phyloP scores from a whole-genome alignment of 2,888 invertebrate species.

The Agrilus cyanescens region DNA sequence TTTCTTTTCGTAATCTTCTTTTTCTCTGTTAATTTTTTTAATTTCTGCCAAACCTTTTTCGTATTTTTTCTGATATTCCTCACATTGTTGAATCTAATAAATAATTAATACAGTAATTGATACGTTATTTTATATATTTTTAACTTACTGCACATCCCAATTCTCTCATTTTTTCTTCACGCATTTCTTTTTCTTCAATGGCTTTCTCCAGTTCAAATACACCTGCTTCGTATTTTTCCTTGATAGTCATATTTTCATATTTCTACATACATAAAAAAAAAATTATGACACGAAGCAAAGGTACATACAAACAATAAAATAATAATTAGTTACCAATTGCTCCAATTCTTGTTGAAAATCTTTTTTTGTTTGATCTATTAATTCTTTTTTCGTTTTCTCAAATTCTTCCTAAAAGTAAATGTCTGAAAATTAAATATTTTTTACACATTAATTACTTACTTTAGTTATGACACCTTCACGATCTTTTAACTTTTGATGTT shows the following conservation, averaged over 20 bases:
- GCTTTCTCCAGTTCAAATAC: background rate
- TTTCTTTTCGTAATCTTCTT: constrained; percentile 7
- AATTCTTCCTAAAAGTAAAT: no score
- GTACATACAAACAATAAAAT: no score
- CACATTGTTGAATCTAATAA: constrained; percentile 5
- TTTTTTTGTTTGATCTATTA: background rate
- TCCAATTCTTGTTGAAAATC: no score
- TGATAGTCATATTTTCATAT: no score
- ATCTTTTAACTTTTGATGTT: constrained; percentile 5
- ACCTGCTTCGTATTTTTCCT: no score
- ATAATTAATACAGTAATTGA: background rate
- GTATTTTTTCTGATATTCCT: constrained; percentile 9
- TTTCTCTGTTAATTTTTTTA: constrained; percentile 8
- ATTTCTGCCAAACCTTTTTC: constrained; percentile 6
- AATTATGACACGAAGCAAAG: no score
- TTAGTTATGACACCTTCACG: no score
- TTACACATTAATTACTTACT: no score
- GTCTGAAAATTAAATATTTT: no score
- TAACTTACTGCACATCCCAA: no score
- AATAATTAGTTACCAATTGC: no score
- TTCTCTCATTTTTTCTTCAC: background rate
- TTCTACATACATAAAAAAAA: no score
- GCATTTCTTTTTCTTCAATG: background rate
- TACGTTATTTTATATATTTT: background rate
- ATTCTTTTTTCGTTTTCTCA: background rate